Conservation (phyloP, 1,140 invertebrate genomes). For the Chironomus tepperi region DNA sequence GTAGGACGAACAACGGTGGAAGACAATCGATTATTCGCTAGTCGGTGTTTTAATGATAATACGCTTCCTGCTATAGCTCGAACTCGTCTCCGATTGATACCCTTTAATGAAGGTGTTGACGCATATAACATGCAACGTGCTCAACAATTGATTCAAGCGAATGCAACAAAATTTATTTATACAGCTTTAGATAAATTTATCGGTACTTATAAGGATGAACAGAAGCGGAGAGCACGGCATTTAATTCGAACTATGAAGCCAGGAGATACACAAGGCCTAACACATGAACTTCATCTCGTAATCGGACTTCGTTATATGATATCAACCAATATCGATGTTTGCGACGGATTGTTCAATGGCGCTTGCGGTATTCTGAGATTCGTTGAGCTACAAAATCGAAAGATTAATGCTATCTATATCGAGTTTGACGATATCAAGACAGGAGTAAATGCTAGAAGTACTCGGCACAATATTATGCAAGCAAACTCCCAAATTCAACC, state of each 20-base stretch:
- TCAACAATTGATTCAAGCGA: background rate
- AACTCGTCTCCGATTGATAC: background rate
- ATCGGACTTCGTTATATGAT: background rate
- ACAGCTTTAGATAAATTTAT: background rate
- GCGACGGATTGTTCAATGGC: slow-evolving; percentile 16
- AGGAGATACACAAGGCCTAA: background rate
- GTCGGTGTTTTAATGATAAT: background rate
- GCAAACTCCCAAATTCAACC: background rate
- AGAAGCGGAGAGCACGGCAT: background rate
- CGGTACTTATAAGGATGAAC: background rate
- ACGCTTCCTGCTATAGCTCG: background rate
- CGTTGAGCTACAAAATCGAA: background rate
- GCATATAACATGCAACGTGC: background rate
- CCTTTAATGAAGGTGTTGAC: background rate
- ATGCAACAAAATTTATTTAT: background rate
- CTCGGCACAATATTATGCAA: background rate
- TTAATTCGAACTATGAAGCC: background rate
- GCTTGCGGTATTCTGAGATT: background rate
- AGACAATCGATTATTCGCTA: background rate
- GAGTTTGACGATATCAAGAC: background rate
- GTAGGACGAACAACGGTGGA: slow-evolving; percentile 24
- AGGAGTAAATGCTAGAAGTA: background rate
- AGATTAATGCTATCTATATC: background rate
- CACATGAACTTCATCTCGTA: background rate
- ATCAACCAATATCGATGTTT: slow-evolving; percentile 10